Evolutionary conservation across 2,113 vertebrate species (phyloP).

Genomic region (Todiramphus chloris): DNA sequence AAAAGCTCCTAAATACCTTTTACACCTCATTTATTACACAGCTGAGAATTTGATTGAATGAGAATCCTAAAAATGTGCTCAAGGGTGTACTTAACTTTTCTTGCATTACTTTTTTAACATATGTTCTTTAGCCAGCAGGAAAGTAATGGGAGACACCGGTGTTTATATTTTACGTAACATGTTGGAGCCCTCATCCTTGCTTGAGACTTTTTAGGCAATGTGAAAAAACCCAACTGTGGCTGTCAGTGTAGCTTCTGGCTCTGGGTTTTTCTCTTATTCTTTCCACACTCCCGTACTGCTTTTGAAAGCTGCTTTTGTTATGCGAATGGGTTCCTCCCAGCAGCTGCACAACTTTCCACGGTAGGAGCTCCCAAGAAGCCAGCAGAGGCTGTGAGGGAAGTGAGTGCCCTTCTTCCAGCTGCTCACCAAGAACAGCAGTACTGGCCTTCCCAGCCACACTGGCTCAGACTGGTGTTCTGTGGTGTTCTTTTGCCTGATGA

Average conservation of each 20-base stretch:
- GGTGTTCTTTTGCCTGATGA: background rate
- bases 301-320: constrained; percentile 58
- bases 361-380: constrained; percentile 3
- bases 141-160: background rate
- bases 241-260: constrained; percentile 2
- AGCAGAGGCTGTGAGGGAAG: background rate
- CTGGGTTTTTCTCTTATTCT: background rate
- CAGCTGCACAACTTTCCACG: constrained; percentile 56
- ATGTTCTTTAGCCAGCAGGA: background rate
- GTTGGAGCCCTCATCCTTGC: background rate
- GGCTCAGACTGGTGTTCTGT: background rate
- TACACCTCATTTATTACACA: background rate
- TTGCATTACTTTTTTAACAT: background rate
- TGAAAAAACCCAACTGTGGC: background rate
- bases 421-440: background rate
- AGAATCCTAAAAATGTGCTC: background rate
- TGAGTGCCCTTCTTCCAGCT: background rate
- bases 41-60: background rate
- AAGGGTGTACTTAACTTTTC: background rate
- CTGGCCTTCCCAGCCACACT: accelerated
- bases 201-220: background rate
- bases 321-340: constrained; percentile 51
- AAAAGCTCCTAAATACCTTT: background rate
- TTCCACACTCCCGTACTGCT: background rate
- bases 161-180: accelerated